Conservation (phyloP, 2,797 vertebrate species). For the Taenioides sp. region DNA sequence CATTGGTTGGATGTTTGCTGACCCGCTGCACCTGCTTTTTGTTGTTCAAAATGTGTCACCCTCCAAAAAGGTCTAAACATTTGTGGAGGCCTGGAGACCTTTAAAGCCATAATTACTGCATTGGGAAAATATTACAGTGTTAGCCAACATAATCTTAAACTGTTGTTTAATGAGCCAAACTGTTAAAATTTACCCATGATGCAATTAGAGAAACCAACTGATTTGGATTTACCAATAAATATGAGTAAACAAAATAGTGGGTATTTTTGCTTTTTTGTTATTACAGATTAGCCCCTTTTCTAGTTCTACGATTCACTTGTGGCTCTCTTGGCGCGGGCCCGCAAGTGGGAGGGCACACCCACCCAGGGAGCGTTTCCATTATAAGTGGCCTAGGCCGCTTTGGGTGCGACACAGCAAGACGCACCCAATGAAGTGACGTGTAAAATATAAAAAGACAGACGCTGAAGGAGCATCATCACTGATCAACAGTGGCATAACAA, state of each 20-base stretch:
- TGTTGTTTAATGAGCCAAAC: slow-evolving; percentile 52
- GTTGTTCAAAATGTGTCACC: slow-evolving; percentile 40
- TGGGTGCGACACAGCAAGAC: too few relatives aligned
- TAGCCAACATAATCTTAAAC: slow-evolving; percentile 39
- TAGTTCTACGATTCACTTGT: too few relatives aligned
- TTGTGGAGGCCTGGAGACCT: slow-evolving; percentile 30
- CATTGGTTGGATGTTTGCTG: slow-evolving; percentile 45
- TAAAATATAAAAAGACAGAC: too few relatives aligned
- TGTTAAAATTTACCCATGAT: slow-evolving; percentile 28
- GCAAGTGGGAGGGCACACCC: too few relatives aligned
- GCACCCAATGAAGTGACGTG: too few relatives aligned
- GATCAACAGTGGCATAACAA: too few relatives aligned
- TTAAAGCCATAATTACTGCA: slow-evolving; percentile 41
- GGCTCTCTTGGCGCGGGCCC: too few relatives aligned
- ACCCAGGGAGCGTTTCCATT: too few relatives aligned
- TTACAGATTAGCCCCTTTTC: too few relatives aligned
- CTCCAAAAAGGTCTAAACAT: slow-evolving; percentile 38
- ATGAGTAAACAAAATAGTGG: slow-evolving; percentile 4
- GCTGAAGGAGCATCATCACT: too few relatives aligned
- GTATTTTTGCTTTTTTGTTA: neutral
- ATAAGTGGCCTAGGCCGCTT: too few relatives aligned
- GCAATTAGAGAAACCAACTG: slow-evolving; percentile 32
- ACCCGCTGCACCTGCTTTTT: slow-evolving; percentile 55
- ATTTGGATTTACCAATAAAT: slow-evolving; percentile 36
- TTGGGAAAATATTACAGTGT: slow-evolving; percentile 34